These are phyloP conservation scores for Pachyrhynchus sulphureomaculatus DNA, from an alignment of 1,140 invertebrate genomes.

Conservation along the genomic window DNA sequence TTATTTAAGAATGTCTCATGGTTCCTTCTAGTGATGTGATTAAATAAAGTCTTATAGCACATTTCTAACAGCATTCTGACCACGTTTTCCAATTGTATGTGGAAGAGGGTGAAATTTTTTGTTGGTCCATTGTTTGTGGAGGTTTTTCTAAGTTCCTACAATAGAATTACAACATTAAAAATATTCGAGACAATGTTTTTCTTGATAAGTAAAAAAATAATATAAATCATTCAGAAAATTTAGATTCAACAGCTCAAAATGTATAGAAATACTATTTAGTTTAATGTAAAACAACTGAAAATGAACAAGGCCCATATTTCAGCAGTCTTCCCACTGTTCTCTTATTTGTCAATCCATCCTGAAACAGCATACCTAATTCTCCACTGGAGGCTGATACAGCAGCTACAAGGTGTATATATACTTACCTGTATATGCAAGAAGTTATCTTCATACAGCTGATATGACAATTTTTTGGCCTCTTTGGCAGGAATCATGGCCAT, in stretches of 20 bases:
- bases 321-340: too few relatives aligned
- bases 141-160: constrained; percentile 61
- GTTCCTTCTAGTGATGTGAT: constrained; percentile 63
- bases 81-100: constrained; percentile 70
- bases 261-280: too few relatives aligned
- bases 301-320: too few relatives aligned
- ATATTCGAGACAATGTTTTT: background rate
- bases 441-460: constrained; percentile 78
- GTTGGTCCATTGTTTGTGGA: constrained; percentile 57
- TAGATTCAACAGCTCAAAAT: too few relatives aligned
- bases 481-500: constrained; percentile 86
- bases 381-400: too few relatives aligned
- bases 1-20: constrained; percentile 65
- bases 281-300: too few relatives aligned
- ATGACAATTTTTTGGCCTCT: constrained; percentile 82
- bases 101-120: constrained; percentile 75
- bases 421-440: constrained; percentile 68
- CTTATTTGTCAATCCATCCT: too few relatives aligned
- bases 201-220: background rate
- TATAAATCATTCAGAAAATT: background rate
- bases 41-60: constrained; percentile 76
- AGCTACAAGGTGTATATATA: too few relatives aligned
- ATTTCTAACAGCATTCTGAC: constrained; percentile 72
- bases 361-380: too few relatives aligned
- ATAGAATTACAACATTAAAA: background rate